Evolutionary conservation across 2,113 vertebrate genomes (phyloP).

Genomic region (Phasianus colchicus): DNA sequence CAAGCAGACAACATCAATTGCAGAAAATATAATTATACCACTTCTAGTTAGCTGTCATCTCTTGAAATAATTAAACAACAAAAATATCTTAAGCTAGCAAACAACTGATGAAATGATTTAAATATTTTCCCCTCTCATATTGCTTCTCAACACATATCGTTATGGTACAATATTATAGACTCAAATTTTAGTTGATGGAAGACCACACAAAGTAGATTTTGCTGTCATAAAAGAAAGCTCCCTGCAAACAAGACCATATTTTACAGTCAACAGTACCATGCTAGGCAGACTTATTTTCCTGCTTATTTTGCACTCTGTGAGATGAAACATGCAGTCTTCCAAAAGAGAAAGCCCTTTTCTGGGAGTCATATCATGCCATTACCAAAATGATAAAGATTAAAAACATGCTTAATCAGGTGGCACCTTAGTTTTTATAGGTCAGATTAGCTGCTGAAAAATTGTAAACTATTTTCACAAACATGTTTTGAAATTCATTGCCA

Average conservation of each 20-base stretch:
- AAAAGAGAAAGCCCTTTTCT: not conserved
- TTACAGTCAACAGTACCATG: not conserved
- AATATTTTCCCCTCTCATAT: not conserved
- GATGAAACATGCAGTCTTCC: not conserved
- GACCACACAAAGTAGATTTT: not conserved
- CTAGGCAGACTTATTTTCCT: not conserved
- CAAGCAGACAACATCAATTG: not conserved
- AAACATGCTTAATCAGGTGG: not conserved
- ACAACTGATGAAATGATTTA: not conserved
- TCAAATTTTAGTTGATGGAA: not conserved
- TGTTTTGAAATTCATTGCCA: not conserved
- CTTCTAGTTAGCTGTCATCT: constrained; percentile 16
- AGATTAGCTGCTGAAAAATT: not conserved
- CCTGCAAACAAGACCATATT: not conserved
- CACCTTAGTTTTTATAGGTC: not conserved
- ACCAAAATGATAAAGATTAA: not conserved
- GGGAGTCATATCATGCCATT: not conserved
- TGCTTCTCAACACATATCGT: not conserved
- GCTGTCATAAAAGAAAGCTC: not conserved
- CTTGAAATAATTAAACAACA: not conserved
- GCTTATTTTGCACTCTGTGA: not conserved
- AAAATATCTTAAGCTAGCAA: not conserved
- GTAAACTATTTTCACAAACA: not conserved
- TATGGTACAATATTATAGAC: not conserved
- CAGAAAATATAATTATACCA: not conserved